Evolutionary conservation across 2,797 vertebrate species (phyloP).

Genomic region (Chelmon rostratus): DNA sequence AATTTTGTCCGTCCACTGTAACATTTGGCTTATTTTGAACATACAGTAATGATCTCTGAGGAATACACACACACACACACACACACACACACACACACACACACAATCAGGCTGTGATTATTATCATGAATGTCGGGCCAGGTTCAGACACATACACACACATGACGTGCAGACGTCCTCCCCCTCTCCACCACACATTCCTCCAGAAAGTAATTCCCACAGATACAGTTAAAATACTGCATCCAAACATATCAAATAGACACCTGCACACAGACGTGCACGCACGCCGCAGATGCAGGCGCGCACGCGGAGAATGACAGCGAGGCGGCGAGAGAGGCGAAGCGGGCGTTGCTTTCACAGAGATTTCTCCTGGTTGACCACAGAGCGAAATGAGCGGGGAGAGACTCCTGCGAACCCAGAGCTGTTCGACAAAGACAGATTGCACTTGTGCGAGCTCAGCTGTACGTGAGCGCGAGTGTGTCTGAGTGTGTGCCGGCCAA

Average conservation of each 20-base stretch:
- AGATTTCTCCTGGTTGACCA: conserved; percentile 51
- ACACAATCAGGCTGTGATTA: conserved; percentile 67
- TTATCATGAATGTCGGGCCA: conserved; percentile 63
- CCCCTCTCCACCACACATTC: conserved; percentile 66
- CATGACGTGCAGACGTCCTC: conserved; percentile 74
- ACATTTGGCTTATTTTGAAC: conserved; percentile 50
- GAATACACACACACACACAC: conserved; percentile 47
- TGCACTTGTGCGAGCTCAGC: conserved; percentile 61
- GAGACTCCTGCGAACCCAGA: conserved; percentile 56
- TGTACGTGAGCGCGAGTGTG: conserved; percentile 52
- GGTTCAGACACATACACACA: conserved; percentile 58
- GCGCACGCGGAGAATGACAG: conserved; percentile 6
- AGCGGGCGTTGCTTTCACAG: conserved; percentile 61
- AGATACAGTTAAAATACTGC: conserved; percentile 58
- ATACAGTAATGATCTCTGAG: conserved; percentile 30
- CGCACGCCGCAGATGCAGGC: conserved; percentile 36
- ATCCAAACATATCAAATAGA: conserved; percentile 76
- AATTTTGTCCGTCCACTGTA: conserved; percentile 33
- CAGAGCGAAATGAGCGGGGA: conserved; percentile 52
- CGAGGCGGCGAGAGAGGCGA: conserved; percentile 39
- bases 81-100: conserved; percentile 48
- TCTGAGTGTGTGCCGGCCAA: conserved; percentile 63
- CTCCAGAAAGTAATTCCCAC: conserved; percentile 66
- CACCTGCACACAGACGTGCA: conserved; percentile 25
- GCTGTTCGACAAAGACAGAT: conserved; percentile 68